A percentile compares a stretch with the other conserved stretches of the same genome.
phyloP scores from a whole-genome alignment of 2,888 invertebrate species.

The Perithous albicinctus region DNA sequence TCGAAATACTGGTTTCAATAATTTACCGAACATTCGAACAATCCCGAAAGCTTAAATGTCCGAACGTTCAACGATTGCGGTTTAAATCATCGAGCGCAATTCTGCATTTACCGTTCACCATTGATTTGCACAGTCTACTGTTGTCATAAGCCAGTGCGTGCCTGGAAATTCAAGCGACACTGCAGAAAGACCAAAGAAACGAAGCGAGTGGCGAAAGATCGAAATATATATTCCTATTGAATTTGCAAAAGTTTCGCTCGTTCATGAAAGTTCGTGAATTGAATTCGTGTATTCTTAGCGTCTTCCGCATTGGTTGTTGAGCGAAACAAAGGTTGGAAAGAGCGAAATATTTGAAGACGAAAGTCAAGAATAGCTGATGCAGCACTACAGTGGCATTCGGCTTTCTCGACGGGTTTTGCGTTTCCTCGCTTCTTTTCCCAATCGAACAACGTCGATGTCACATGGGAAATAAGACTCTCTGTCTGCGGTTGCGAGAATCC shows the following conservation, averaged over 20 bases:
- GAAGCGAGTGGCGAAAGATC: constrained; percentile 40
- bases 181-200: neutral
- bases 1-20: too few species aligned
- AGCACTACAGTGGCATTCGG: constrained; percentile 31
- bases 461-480: constrained; percentile 77
- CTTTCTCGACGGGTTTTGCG: constrained; percentile 23
- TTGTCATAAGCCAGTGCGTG: neutral
- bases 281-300: constrained; percentile 37
- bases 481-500: constrained; percentile 42
- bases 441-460: constrained; percentile 68
- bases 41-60: too few species aligned
- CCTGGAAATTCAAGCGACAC: neutral
- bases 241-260: constrained; percentile 75
- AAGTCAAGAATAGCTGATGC: constrained; percentile 34
- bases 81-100: neutral
- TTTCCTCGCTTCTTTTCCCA: constrained; percentile 26
- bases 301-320: constrained; percentile 26
- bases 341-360: constrained; percentile 60
- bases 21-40: too few species aligned
- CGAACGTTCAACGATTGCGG: neutral
- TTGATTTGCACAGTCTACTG: neutral
- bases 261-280: constrained; percentile 40
- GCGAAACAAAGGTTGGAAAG: constrained; percentile 37
- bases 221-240: constrained; percentile 72
- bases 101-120: too few species aligned